Base-by-base conservation (phyloP, 2,113 vertebrate genomes). In the Ceyx melanurus region DNA sequence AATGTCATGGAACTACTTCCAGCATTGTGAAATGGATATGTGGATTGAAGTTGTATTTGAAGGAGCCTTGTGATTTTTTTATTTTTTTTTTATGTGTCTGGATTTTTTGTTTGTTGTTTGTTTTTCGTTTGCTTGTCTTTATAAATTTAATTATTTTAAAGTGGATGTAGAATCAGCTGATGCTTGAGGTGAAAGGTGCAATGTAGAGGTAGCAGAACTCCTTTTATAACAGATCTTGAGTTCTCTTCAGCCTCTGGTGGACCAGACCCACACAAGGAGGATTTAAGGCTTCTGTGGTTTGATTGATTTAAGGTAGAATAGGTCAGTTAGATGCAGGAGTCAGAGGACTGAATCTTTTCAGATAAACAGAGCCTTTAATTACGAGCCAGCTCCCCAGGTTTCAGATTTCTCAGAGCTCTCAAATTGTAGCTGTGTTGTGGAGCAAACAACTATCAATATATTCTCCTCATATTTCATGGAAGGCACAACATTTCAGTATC, bases 281-380 rank as follows among this genome's bases (percentile, higher is more conserved):
- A 62, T 74, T 22, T 12, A 48, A 82, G 53, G 22, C 48, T 67
- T 86, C 60, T 0, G 1, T 28, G 45, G 15, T 76, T 76, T 90
- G 92, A 91, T 86, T 87, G 90, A 90, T 89, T 90, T 77, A 67
- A 82, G 76, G 90, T 83, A 54, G 83, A 89, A 83, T 45, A 86
- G 81, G 65, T 93, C 82, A 76, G 82, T 88, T 70, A 68, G 86
- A 83, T 25, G 86, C 67, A 87, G 68, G 46, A 87, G 43, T 42
- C 31, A 10, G 68, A 81, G 74, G 21, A 18, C 58, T 78, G 71
- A 53, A 25, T 88, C 81, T 85, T 66, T 33, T 20, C 67, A 45
- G 48, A 87, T 87, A 82, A 95, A 88, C 45, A 67, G 45, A 74
- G 13, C 21, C 62, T 51, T 31, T 50, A 62, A 82, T 89, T 85